phyloP scores from a whole-genome alignment of 2,113 vertebrate species.

The Psilopogon haemacephalus region DNA sequence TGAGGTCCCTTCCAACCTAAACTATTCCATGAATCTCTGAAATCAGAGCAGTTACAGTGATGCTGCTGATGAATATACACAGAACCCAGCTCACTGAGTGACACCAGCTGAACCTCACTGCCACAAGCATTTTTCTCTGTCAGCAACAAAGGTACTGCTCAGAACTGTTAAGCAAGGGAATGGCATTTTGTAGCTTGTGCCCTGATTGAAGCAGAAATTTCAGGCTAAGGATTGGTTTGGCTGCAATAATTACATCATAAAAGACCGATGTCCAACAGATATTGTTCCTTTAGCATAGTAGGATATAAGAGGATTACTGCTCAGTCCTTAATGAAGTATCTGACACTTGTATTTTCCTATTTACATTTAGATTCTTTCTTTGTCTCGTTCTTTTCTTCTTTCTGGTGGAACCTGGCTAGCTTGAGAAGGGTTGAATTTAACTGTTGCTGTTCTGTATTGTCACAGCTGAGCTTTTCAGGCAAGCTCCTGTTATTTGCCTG shows the following conservation, averaged over 20 bases:
- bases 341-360: conserved; percentile 30
- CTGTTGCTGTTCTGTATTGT: not conserved
- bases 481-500: not conserved
- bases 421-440: not conserved
- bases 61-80: not conserved
- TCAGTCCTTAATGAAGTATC: conserved; percentile 40
- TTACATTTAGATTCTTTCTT: conserved; percentile 59
- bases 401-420: not conserved
- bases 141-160: not conserved
- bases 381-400: not conserved
- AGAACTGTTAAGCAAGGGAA: not conserved
- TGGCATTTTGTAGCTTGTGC: not conserved
- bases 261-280: not conserved
- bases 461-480: not conserved
- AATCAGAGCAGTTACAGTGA: not conserved
- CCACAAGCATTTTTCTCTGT: not conserved
- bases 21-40: not conserved
- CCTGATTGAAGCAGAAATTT: not conserved
- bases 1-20: no score
- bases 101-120: not conserved
- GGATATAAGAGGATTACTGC: conserved; percentile 48
- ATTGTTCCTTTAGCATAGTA: not conserved
- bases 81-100: not conserved
- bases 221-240: not conserved
- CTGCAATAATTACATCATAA: not conserved